Conservation (phyloP, 1,140 invertebrate genomes). For the Pygmarrhopalites habei region DNA sequence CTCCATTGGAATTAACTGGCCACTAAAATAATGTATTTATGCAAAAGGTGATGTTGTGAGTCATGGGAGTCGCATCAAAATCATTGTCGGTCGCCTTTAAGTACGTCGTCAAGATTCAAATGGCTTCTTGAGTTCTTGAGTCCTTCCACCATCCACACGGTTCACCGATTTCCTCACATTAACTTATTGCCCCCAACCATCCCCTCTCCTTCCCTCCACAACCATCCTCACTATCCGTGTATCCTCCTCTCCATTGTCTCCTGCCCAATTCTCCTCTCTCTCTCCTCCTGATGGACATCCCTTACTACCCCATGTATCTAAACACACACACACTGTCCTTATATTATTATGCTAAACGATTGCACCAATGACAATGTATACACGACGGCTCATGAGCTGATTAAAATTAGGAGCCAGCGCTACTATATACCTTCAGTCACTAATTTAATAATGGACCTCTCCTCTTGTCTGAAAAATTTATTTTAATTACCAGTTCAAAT, state of each 20-base stretch:
- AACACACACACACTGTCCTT: too few relatives aligned
- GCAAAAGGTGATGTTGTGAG: slow-evolving; percentile 18
- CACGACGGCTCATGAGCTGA: too few relatives aligned
- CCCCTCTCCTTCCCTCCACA: background rate
- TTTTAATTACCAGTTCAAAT: too few relatives aligned
- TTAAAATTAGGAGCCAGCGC: too few relatives aligned
- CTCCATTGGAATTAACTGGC: too few relatives aligned
- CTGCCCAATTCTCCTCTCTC: background rate
- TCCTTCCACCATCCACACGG: background rate
- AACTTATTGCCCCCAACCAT: background rate
- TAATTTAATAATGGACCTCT: too few relatives aligned
- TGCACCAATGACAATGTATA: too few relatives aligned
- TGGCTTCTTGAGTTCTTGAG: slow-evolving; percentile 12
- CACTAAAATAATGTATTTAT: slow-evolving; percentile 19
- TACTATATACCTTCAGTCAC: too few relatives aligned
- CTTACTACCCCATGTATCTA: background rate
- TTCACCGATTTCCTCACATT: background rate
- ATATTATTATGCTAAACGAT: too few relatives aligned
- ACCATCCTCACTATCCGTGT: background rate
- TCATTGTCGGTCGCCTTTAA: slow-evolving; percentile 25
- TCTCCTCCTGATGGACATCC: background rate
- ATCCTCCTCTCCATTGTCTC: background rate
- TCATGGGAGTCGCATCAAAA: slow-evolving; percentile 19
- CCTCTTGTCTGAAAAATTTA: too few relatives aligned
- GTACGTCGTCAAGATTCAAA: slow-evolving; percentile 29